These are phyloP conservation scores for Stichodactyla mertensii DNA, from an alignment of 64 coral and sea anemone genomes.

Conservation along the genomic window DNA sequence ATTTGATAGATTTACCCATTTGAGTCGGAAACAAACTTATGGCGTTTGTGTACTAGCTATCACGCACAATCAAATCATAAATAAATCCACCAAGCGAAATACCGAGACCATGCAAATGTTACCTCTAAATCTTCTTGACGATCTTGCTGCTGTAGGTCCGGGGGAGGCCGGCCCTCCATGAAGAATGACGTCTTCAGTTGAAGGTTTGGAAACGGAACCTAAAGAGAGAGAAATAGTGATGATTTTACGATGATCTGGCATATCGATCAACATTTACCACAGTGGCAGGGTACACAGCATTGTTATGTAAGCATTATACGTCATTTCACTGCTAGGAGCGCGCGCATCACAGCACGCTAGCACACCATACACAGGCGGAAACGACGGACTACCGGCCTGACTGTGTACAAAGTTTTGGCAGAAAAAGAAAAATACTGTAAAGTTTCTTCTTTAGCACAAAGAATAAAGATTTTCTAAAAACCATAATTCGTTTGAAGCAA, in stretches of 20 bases:
- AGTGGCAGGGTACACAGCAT: background rate
- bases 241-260: background rate
- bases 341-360: background rate
- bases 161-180: slow-evolving; percentile 75
- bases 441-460: too few species aligned
- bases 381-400: background rate
- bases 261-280: background rate
- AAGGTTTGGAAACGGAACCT: slow-evolving; percentile 85
- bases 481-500: too few species aligned
- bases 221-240: background rate
- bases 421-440: too few species aligned
- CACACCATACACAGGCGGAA: background rate
- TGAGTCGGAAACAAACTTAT: too few species aligned
- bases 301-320: background rate
- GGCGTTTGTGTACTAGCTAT: too few species aligned
- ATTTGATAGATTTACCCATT: too few species aligned
- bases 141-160: slow-evolving; percentile 57
- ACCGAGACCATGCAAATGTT: background rate
- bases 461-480: too few species aligned
- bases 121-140: slow-evolving; percentile 70
- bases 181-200: slow-evolving; percentile 79
- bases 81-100: too few species aligned
- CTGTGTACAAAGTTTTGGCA: too few species aligned
- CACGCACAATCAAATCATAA: background rate
- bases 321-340: background rate